phyloP scores from a whole-genome alignment of 2,113 vertebrate genomes.

The Cisticola juncidis region DNA sequence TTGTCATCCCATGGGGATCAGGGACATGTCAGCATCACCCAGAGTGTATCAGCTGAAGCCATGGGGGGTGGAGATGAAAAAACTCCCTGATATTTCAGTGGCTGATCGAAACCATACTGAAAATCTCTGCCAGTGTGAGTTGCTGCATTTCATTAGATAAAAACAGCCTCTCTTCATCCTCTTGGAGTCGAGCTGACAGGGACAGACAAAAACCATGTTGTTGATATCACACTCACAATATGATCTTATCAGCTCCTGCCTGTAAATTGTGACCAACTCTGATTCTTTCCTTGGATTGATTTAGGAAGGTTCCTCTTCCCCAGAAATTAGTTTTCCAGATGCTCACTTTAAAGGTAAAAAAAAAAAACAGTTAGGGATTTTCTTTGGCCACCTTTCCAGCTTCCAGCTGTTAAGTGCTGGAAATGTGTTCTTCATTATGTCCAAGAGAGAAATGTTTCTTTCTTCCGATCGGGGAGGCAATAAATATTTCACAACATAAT shows the following conservation, averaged over 20 bases:
- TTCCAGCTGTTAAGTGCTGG: conserved; percentile 50
- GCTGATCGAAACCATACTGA: not conserved
- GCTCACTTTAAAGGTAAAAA: not conserved
- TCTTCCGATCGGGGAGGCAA: conserved; percentile 27
- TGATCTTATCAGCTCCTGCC: not conserved
- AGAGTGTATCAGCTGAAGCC: not conserved
- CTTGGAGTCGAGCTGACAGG: not conserved
- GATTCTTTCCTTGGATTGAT: not conserved
- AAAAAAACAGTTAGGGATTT: not conserved
- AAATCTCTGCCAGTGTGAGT: not conserved
- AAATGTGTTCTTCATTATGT: conserved; percentile 61
- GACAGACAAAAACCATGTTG: not conserved
- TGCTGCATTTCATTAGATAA: conserved; percentile 16
- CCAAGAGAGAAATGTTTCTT: conserved; percentile 47
- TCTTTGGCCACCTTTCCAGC: conserved; percentile 58
- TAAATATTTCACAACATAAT: conserved; percentile 41
- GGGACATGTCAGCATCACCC: not conserved
- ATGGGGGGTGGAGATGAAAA: not conserved
- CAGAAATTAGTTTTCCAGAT: conserved; percentile 29
- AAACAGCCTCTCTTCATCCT: not conserved
- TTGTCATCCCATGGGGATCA: not conserved
- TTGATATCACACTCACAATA: not conserved
- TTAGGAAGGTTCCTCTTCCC: not conserved
- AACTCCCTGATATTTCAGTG: not conserved
- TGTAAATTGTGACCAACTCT: not conserved